Evolutionary conservation across 2,888 invertebrate genomes (phyloP).

Genomic region (Masnerella sp.): DNA sequence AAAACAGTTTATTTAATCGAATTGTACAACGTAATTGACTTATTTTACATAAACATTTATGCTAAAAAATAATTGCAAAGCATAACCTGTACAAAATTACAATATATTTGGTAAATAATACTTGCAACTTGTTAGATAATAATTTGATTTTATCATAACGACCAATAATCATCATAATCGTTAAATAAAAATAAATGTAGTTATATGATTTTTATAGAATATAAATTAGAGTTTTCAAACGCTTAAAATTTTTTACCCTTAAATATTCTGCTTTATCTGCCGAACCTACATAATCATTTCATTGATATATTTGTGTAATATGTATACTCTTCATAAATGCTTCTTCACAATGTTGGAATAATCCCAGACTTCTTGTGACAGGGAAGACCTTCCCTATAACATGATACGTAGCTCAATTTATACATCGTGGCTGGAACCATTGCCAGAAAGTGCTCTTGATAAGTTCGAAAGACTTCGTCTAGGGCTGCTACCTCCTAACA

Average conservation of each 20-base stretch:
- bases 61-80: constrained; percentile 13
- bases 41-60: constrained; percentile 25
- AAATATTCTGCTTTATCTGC: constrained; percentile 26
- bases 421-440: constrained; percentile 63
- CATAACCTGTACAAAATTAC: constrained; percentile 26
- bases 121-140: constrained; percentile 17
- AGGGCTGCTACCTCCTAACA: constrained; percentile 85
- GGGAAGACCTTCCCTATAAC: constrained; percentile 4
- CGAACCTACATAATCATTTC: constrained; percentile 35
- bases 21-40: constrained; percentile 29
- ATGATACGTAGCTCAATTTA: constrained; percentile 24
- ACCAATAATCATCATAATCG: constrained; percentile 13
- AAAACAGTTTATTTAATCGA: constrained; percentile 36
- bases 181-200: constrained; percentile 16
- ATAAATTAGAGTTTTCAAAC: constrained; percentile 20
- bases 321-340: constrained; percentile 40
- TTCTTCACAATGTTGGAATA: constrained; percentile 20
- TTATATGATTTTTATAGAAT: constrained; percentile 8
- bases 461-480: constrained; percentile 88
- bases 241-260: constrained; percentile 21
- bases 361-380: background rate
- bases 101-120: constrained; percentile 29
- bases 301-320: constrained; percentile 47
- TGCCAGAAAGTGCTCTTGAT: constrained; percentile 82
- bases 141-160: constrained; percentile 20